Base-by-base conservation (phyloP, 2,113 vertebrate species). In the Thryonomys swinderianus region DNA sequence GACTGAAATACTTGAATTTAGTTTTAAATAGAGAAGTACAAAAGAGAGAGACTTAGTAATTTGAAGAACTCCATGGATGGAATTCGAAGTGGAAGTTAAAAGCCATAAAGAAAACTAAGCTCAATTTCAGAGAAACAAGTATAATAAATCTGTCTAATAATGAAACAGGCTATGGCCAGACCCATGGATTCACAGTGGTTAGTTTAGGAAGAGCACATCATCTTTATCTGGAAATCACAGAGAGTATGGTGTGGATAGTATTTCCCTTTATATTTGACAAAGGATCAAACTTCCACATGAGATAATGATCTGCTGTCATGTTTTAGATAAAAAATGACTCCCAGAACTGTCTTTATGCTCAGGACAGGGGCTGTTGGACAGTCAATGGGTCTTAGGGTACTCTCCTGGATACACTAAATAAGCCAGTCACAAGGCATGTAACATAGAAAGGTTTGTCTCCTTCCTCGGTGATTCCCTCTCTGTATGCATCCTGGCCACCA, bases 1-100 rank as follows among this genome's bases (percentile, higher is more conserved):
- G 0, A 37, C 27, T 92, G 51, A 88, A 62, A 73, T 37, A 37
- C 73, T 96, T 89, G n/a, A 93, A 95, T 86, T 69, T 87, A 18
- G 42, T 91, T 80, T 93, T 66, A 87, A 90, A 90, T 89, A 61
- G 76, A 61, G 86, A 32, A 82, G 57, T 45, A 9, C 42, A 84
- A 84, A 71, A 83, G 16, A 3, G 32, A 32, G 17, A 88, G 32
- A 27, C 85, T 55, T 32, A 67, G 32, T 96, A 48, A 85, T 85
- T 42, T 85, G n/a, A 76, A 91, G 45, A 73, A 25, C 34, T 86
- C 48, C 85, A n/a, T 67, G 71, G 17, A 64, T 82, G 7, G 42
- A 85, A 83, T 91, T 93, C 42, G 88, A 91, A 82, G 55, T 66
- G 5, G 51, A 82, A 81, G 17, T 73, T 61, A 42, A 90, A 94